Evolutionary conservation across 2,888 invertebrate genomes (phyloP), one percentile per base, ranked within the genome.

Genomic region (Sminthurinus aureus): DNA sequence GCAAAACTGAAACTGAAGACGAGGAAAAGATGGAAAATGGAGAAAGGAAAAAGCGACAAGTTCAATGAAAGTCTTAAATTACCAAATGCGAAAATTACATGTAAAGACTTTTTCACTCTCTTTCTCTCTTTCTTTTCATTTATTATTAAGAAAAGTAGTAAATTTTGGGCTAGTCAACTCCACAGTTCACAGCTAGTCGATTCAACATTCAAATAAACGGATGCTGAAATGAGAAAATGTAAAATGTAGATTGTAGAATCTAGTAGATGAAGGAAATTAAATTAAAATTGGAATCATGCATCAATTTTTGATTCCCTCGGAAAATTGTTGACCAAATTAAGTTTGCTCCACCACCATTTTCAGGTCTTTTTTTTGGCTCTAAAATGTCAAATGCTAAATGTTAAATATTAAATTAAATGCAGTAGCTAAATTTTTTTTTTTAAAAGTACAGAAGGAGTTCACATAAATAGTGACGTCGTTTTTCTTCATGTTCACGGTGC

Each of bases 241-340:
- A 38, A 38, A 38, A 38, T 38, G 38, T 38, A 38, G 38, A n/a
- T 38, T 38, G 38, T 4, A 38, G 38, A 4, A n/a, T n/a, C n/a
- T n/a, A n/a, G 38, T 38, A 38, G 38, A 38, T 38, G 38, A 38
- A 38, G 78, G 58, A 64, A 26, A 38, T 66, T 66, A 78, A 78
- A 79, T 64, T 79, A 58, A 24, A 79, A 79, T 67, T 67, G 38
- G 58, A 26, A 13, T 64, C n/a, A 81, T 73, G 26, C 51, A 73
- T 81, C 69, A 82, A 52, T 77, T 52, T 69, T 50, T n/a, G 73
- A 78, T 67, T 81, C 38, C 38, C 38, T 38, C 38, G 1, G 38
- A 38, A 38, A 38, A 38, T 38, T 38, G 6, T 38, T 78, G 64
- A 73, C 52, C 77, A 77, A 26, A 66, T 67, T 22, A 13, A 67